Conservation (phyloP, 2,888 invertebrate genomes). For the Caenorhabditis uteleia region DNA sequence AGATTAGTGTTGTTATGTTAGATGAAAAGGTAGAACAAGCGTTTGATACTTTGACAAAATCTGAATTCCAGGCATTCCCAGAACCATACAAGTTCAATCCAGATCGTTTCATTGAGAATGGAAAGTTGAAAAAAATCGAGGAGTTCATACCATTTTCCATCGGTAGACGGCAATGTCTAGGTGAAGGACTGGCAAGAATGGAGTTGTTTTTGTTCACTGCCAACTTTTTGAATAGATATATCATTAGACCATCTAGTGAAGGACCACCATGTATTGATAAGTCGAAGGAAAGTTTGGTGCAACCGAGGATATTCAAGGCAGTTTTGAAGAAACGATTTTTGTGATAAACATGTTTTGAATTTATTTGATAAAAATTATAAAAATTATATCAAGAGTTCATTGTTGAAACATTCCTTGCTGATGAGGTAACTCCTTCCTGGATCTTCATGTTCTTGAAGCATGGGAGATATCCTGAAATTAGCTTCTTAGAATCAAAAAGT, state of each 20-base stretch:
- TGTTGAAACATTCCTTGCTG: too few relatives aligned
- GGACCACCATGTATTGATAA: not conserved
- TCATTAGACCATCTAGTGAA: not conserved
- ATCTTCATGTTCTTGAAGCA: too few relatives aligned
- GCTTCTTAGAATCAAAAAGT: too few relatives aligned
- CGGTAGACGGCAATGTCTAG: constrained; percentile 42
- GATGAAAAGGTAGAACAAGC: constrained; percentile 34
- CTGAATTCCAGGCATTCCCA: too few relatives aligned
- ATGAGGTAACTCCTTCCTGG: too few relatives aligned
- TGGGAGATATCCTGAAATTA: too few relatives aligned
- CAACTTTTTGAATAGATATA: constrained; percentile 42
- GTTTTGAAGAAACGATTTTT: not conserved
- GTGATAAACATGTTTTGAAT: too few relatives aligned
- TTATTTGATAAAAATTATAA: too few relatives aligned
- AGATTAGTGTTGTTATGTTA: constrained; percentile 26
- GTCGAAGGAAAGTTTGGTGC: not conserved
- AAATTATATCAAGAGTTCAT: too few relatives aligned
- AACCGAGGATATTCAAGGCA: not conserved
- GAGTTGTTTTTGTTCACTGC: constrained; percentile 43
- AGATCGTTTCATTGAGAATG: constrained; percentile 45
- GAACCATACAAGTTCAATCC: constrained; percentile 25
- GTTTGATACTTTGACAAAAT: too few relatives aligned
- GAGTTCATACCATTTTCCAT: constrained; percentile 39
- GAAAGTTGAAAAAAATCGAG: constrained; percentile 45
- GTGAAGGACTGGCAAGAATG: constrained; percentile 44